Conservation (phyloP, 1,140 invertebrate species). For the Monomorium pharaonis region DNA sequence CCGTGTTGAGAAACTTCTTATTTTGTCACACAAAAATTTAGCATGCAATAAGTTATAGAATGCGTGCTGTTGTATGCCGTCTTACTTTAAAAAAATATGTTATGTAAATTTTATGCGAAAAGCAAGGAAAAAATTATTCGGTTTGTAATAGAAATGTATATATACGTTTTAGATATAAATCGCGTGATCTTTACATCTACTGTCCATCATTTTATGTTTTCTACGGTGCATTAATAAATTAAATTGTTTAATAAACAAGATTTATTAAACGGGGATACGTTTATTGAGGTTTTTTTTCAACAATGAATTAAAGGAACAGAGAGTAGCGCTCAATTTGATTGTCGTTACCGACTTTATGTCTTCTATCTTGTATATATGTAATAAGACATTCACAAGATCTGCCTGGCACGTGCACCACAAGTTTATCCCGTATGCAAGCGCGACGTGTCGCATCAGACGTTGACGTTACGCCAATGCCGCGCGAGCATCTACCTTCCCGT, state of each 20-base stretch:
- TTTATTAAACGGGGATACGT: no score
- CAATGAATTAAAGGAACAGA: background rate
- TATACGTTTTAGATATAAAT: background rate
- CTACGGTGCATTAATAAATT: background rate
- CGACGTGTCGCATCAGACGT: no score
- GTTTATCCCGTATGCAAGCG: no score
- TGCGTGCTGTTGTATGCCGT: background rate
- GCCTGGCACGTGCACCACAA: background rate
- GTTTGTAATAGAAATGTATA: background rate
- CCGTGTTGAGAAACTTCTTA: no score
- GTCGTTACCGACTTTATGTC: background rate
- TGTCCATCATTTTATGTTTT: background rate
- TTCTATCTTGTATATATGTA: background rate
- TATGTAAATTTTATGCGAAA: no score
- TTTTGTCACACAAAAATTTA: background rate
- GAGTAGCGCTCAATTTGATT: background rate
- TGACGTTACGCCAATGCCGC: slow-evolving; percentile 10
- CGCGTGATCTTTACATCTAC: background rate
- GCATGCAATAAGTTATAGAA: background rate
- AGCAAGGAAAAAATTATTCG: background rate
- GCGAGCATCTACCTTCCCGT: slow-evolving; percentile 28
- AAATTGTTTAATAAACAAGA: background rate
- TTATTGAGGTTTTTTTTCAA: no score
- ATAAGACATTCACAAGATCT: background rate
- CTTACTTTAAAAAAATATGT: no score